Conservation (phyloP, 2,113 vertebrate genomes). For the Micronisus gabar region DNA sequence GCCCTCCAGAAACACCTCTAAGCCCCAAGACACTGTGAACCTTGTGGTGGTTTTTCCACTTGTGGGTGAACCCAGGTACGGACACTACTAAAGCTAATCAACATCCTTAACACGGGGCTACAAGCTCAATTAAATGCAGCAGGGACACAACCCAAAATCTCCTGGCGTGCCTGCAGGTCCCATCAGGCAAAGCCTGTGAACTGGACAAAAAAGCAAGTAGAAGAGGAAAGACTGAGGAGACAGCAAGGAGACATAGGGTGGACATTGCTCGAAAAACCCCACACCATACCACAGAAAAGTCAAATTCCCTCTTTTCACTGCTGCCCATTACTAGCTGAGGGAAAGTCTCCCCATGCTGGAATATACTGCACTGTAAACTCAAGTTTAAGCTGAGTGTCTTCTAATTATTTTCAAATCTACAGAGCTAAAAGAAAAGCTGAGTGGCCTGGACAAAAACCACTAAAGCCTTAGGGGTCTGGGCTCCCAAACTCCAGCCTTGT, state of each 20-base stretch:
- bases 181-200: background rate
- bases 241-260: background rate
- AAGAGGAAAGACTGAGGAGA: background rate
- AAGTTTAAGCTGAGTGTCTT: background rate
- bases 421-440: background rate
- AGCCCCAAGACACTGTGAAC: background rate
- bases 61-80: background rate
- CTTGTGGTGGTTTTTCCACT: accelerated
- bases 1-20: background rate
- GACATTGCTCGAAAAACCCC: background rate
- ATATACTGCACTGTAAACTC: background rate
- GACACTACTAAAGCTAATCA: background rate
- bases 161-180: background rate
- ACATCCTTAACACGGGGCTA: background rate
- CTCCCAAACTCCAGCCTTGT: background rate
- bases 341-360: background rate
- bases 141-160: background rate
- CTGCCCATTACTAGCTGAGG: background rate
- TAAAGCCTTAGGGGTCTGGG: background rate
- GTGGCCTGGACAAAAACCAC: background rate
- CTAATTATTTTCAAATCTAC: background rate
- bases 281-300: background rate
- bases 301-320: background rate
- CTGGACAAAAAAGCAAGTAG: background rate
- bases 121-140: background rate